Evolutionary conservation across 1,140 invertebrate genomes (phyloP).

Genomic region (Cydia strobilella): DNA sequence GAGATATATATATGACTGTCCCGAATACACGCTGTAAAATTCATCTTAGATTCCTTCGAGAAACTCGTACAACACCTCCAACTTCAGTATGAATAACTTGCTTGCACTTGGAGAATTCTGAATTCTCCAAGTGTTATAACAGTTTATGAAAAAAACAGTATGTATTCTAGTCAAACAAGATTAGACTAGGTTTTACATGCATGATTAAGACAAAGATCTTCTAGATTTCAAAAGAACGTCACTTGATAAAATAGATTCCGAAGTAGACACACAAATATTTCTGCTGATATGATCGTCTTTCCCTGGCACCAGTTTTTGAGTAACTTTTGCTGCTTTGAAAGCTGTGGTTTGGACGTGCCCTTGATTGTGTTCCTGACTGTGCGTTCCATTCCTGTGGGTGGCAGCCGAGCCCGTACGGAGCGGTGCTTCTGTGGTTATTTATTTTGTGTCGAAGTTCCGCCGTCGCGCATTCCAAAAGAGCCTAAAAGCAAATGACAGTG

Average conservation of each 20-base stretch:
- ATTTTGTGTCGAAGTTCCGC: not conserved
- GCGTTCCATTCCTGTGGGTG: constrained; percentile 8
- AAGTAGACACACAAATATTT: too few species aligned
- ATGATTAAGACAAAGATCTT: too few species aligned
- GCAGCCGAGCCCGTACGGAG: constrained; percentile 4
- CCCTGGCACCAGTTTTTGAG: not conserved
- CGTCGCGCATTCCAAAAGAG: not conserved
- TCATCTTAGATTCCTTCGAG: not conserved
- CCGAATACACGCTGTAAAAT: not conserved
- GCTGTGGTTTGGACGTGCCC: not conserved
- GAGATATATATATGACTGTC: not conserved
- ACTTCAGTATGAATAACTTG: not conserved
- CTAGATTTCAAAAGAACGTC: too few species aligned
- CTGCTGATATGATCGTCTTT: too few species aligned
- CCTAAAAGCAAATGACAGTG: not conserved
- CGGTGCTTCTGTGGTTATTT: constrained; percentile 18
- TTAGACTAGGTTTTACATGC: too few species aligned
- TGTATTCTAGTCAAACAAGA: too few species aligned
- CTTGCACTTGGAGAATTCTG: not conserved
- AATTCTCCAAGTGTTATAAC: too few species aligned
- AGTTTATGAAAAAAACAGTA: too few species aligned
- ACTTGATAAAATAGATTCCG: too few species aligned
- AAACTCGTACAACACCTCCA: not conserved
- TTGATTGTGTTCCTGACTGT: not conserved
- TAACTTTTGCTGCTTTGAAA: not conserved